A percentile compares a stretch with the other conserved stretches of the same genome.
Evolutionary conservation across 2,888 invertebrate genomes (phyloP).

Genomic region (Lymantria dispar): DNA sequence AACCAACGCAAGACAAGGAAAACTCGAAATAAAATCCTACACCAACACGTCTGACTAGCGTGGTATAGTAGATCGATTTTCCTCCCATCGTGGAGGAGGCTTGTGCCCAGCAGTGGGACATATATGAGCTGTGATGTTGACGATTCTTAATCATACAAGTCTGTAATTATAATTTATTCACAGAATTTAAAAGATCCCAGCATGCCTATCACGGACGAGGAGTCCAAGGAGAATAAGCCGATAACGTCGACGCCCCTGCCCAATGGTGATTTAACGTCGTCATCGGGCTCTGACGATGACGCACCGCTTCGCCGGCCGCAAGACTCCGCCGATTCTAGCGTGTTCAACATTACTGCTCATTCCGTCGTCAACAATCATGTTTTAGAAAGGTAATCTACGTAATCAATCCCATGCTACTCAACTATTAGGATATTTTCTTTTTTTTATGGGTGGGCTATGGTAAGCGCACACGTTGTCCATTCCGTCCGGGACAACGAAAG

Average conservation of each 20-base stretch:
- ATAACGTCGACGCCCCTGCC: constrained; percentile 72
- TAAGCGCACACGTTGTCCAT: no score
- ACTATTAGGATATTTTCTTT: no score
- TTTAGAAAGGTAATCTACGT: constrained; percentile 28
- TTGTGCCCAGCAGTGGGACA: no score
- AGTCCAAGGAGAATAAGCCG: constrained; percentile 78
- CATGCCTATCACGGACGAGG: constrained; percentile 71
- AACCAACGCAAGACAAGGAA: no score
- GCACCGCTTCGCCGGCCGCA: constrained; percentile 61
- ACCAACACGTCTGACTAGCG: no score
- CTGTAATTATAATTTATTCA: background rate
- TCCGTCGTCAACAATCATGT: constrained; percentile 45
- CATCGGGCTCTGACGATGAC: constrained; percentile 67
- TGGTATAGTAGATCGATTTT: no score
- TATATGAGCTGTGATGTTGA: no score
- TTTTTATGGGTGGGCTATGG: no score
- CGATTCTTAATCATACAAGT: no score
- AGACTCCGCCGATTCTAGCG: constrained; percentile 40
- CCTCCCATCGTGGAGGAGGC: no score
- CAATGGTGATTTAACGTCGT: constrained; percentile 56
- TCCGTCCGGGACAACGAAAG: no score
- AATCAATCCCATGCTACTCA: background rate
- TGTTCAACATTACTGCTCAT: constrained; percentile 45
- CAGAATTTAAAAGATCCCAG: constrained; percentile 63
- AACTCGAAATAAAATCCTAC: no score